Percentiles rank a stretch among this genome's conserved stretches.
These are phyloP conservation scores for Hyperopisus bebe DNA, from an alignment of 2,113 vertebrate species.

Conservation along the genomic window DNA sequence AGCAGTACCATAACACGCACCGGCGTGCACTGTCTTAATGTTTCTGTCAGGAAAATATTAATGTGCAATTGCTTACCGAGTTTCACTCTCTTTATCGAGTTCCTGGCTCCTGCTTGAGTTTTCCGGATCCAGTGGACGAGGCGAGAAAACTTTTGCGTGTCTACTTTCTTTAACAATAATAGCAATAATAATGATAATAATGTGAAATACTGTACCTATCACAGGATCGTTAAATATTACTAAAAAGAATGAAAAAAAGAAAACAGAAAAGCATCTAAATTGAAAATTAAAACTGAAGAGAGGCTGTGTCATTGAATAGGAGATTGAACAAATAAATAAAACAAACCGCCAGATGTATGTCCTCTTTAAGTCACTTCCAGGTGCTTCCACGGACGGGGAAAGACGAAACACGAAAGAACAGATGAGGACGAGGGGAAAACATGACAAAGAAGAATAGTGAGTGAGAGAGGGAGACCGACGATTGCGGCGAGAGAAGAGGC, in stretches of 20 bases:
- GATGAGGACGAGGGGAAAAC: constrained; percentile 11
- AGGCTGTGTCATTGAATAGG: not conserved
- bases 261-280: not conserved
- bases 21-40: not conserved
- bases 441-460: constrained; percentile 25
- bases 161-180: not conserved
- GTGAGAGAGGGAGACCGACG: constrained; percentile 15
- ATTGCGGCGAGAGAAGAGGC: constrained; percentile 6
- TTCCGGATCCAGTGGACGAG: constrained; percentile 49
- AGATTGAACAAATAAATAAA: not conserved
- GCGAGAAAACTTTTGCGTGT: constrained; percentile 16
- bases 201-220: not conserved
- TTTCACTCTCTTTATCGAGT: constrained; percentile 51
- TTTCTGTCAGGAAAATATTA: not conserved
- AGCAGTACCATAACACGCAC: not conserved
- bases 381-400: not conserved
- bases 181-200: constrained; percentile 9
- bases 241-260: not conserved
- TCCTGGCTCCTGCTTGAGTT: constrained; percentile 45
- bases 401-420: constrained; percentile 11
- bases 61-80: constrained; percentile 50
- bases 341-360: constrained; percentile 1
- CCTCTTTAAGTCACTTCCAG: constrained; percentile 24
- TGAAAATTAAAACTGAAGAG: not conserved
- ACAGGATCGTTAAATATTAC: not conserved